Percentiles rank a stretch among this genome's conserved stretches.
Evolutionary conservation across 2,797 vertebrate species (phyloP).

Genomic region (Aythya fuligula): DNA sequence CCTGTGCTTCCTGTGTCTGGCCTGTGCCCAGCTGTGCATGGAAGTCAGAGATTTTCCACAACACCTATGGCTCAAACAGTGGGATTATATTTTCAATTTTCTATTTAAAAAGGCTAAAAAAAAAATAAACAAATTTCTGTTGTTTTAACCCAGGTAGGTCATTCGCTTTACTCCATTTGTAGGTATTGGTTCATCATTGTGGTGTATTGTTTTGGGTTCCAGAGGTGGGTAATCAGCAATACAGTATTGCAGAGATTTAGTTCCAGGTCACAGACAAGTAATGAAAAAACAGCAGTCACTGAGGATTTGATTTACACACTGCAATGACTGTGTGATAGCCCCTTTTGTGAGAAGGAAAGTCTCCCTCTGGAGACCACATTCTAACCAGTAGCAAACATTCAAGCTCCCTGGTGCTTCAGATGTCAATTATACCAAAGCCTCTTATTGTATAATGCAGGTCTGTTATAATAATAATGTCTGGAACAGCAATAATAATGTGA

Average conservation of each 20-base stretch:
- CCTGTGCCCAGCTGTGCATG: background rate
- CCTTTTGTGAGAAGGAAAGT: slow-evolving; percentile 39
- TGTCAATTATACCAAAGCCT: slow-evolving; percentile 69
- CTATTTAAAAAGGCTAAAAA: background rate
- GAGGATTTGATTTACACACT: slow-evolving; percentile 53
- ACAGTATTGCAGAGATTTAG: slow-evolving; percentile 10
- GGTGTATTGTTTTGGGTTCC: background rate
- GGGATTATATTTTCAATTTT: background rate
- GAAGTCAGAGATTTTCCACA: slow-evolving; percentile 7
- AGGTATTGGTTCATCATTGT: background rate
- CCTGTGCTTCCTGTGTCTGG: slow-evolving; percentile 14
- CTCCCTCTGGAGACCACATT: slow-evolving; percentile 26
- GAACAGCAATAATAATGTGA: slow-evolving; percentile 53
- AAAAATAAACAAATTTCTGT: background rate
- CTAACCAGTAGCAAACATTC: slow-evolving; percentile 41
- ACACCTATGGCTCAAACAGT: background rate
- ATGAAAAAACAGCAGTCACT: slow-evolving; percentile 47
- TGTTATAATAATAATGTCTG: slow-evolving; percentile 61
- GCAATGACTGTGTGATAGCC: slow-evolving; percentile 19
- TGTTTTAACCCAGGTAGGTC: background rate
- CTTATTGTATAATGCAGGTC: slow-evolving; percentile 55
- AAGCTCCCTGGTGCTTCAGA: slow-evolving; percentile 50
- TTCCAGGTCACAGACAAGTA: slow-evolving; percentile 45
- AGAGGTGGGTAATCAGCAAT: slow-evolving; percentile 23
- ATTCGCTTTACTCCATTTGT: background rate